Conservation (phyloP, 2,888 invertebrate genomes). For the Parnassius mnemosyne region DNA sequence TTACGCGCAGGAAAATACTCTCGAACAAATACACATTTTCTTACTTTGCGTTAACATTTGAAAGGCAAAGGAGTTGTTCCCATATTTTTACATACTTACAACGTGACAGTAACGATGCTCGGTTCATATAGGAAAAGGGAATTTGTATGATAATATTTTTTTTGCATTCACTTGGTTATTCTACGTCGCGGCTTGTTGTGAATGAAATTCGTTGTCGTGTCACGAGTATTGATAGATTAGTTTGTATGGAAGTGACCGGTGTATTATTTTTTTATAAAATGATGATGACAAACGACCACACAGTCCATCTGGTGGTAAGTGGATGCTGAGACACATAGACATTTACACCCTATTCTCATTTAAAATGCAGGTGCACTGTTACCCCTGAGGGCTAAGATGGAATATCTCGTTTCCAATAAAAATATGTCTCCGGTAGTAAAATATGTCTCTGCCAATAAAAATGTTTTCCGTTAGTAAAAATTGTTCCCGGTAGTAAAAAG, state of each 20-base stretch:
- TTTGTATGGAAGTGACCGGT: constrained; percentile 4
- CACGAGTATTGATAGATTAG: constrained; percentile 43
- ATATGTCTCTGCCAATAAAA: no score
- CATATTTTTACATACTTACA: constrained; percentile 74
- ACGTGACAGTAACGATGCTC: constrained; percentile 60
- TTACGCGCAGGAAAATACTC: constrained; percentile 15
- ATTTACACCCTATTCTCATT: no score
- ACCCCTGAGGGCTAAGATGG: no score
- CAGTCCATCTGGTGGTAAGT: no score
- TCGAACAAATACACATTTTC: constrained; percentile 36
- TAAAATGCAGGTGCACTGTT: no score
- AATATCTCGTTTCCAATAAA: no score
- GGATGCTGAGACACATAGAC: no score
- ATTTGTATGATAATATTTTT: constrained; percentile 73
- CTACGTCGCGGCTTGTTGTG: constrained; percentile 69
- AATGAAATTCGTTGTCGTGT: constrained; percentile 61
- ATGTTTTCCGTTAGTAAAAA: no score
- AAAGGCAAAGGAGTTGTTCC: constrained; percentile 58
- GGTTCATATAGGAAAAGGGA: constrained; percentile 72
- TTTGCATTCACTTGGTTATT: constrained; percentile 29
- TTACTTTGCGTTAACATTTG: constrained; percentile 38
- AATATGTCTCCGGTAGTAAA: no score
- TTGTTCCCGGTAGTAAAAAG: no score
- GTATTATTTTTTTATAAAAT: background rate
- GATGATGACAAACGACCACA: no score